phyloP scores from a whole-genome alignment of 1,140 invertebrate species.

The Drosophila orena region DNA sequence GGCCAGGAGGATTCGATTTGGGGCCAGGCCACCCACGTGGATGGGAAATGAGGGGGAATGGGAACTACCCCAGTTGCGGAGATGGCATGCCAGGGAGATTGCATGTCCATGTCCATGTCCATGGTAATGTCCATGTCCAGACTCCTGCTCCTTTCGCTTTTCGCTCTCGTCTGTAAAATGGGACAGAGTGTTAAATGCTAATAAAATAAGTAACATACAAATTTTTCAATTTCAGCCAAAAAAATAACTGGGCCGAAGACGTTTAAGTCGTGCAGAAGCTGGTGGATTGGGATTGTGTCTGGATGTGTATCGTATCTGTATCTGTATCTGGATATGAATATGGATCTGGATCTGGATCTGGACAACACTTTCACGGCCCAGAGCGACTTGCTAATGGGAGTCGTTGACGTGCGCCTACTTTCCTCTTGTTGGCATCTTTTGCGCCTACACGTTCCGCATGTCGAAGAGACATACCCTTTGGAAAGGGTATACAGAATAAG shows the following conservation, averaged over 20 bases:
- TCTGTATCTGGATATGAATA: neutral
- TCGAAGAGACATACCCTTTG: neutral
- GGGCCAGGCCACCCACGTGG: conserved; percentile 58
- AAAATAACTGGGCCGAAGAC: conserved; percentile 59
- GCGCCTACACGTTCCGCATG: conserved; percentile 53
- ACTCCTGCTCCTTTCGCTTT: conserved; percentile 42
- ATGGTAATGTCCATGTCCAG: conserved; percentile 57
- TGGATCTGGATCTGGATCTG: neutral
- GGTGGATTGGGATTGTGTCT: neutral
- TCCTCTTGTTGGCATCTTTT: conserved; percentile 42
- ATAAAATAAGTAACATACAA: conserved; percentile 84
- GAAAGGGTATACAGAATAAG: conserved; percentile 11
- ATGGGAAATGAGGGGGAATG: neutral
- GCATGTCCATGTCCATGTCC: conserved; percentile 43
- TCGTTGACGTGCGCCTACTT: conserved; percentile 75
- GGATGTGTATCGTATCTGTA: no score
- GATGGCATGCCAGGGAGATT: conserved; percentile 50
- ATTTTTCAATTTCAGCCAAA: conserved; percentile 74
- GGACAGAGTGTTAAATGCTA: conserved; percentile 74
- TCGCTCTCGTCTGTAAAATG: conserved; percentile 37
- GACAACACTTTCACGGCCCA: conserved; percentile 83
- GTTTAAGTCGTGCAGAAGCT: conserved; percentile 27
- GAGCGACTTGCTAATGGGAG: conserved; percentile 78
- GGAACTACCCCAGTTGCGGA: conserved; percentile 8
- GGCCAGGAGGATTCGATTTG: conserved; percentile 10